These are phyloP conservation scores for Tiphia femorata DNA, from an alignment of 2,888 invertebrate genomes.

Conservation along the genomic window DNA sequence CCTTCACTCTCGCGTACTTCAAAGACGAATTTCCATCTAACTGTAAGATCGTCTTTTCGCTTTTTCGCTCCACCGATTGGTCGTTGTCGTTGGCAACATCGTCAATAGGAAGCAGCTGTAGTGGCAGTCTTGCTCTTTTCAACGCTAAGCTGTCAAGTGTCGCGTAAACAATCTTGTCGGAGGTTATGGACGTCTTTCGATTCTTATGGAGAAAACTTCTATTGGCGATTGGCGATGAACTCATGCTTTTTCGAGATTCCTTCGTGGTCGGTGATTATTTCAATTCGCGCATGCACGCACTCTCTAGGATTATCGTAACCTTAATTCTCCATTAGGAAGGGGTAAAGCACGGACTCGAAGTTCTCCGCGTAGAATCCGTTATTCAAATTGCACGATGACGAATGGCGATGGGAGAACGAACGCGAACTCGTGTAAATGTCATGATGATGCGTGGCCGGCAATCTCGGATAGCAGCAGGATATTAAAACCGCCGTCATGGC, in stretches of 20 bases:
- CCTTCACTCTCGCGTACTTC: conserved; percentile 7
- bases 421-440: too few relatives aligned
- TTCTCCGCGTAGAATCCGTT: too few relatives aligned
- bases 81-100: conserved; percentile 12
- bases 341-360: too few relatives aligned
- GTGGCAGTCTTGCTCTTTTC: conserved; percentile 55
- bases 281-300: neutral
- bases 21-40: conserved; percentile 5
- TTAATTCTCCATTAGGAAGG: too few relatives aligned
- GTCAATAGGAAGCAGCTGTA: conserved; percentile 53
- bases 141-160: conserved; percentile 63
- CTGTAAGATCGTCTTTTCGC: neutral
- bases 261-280: neutral
- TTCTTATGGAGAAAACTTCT: conserved; percentile 54
- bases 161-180: conserved; percentile 53
- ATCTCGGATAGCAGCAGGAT: too few relatives aligned
- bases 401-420: too few relatives aligned
- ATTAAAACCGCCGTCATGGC: too few relatives aligned
- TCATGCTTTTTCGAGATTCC: conserved; percentile 45
- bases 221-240: conserved; percentile 46
- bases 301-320: neutral
- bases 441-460: too few relatives aligned
- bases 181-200: conserved; percentile 22
- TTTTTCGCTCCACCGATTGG: conserved; percentile 1
- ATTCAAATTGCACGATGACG: too few relatives aligned